phyloP scores from a whole-genome alignment of 2,888 invertebrate species.

The Drosophila quinaria region DNA sequence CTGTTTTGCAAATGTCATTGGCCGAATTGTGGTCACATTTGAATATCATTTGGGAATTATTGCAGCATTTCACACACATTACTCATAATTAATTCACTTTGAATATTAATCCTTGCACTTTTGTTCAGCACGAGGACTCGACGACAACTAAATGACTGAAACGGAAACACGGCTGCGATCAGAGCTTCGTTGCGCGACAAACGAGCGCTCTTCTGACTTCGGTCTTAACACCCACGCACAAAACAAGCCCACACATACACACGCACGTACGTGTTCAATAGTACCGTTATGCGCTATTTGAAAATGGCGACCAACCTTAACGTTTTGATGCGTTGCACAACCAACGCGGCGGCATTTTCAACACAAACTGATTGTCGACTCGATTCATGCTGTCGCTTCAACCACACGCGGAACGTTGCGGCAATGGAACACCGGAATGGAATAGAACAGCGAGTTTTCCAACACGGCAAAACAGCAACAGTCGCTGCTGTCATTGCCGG shows the following conservation, averaged over 20 bases:
- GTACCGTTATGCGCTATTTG: constrained; percentile 65
- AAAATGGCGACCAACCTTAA: constrained; percentile 58
- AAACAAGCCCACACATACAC: constrained; percentile 15
- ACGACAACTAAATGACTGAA: constrained; percentile 54
- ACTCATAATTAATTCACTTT: constrained; percentile 26
- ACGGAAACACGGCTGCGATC: constrained; percentile 64
- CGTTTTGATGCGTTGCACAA: constrained; percentile 60
- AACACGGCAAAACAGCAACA: constrained; percentile 36
- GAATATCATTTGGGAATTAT: constrained; percentile 26
- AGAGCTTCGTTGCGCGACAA: constrained; percentile 49
- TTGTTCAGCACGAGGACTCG: constrained; percentile 52
- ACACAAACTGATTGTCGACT: constrained; percentile 68
- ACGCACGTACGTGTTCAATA: constrained; percentile 23
- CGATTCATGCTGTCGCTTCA: constrained; percentile 34
- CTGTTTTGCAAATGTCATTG: constrained; percentile 27
- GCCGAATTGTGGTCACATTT: constrained; percentile 29
- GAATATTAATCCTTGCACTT: constrained; percentile 44
- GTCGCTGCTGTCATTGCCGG: constrained; percentile 35
- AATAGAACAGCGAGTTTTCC: constrained; percentile 24
- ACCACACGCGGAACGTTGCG: constrained; percentile 44
- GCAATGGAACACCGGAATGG: constrained; percentile 44
- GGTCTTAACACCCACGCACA: constrained; percentile 26
- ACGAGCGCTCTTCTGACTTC: constrained; percentile 44
- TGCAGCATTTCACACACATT: constrained; percentile 9
- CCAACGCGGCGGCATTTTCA: constrained; percentile 76